Evolutionary conservation across 2,113 vertebrate species (phyloP).

Genomic region (Bufo bufo): DNA sequence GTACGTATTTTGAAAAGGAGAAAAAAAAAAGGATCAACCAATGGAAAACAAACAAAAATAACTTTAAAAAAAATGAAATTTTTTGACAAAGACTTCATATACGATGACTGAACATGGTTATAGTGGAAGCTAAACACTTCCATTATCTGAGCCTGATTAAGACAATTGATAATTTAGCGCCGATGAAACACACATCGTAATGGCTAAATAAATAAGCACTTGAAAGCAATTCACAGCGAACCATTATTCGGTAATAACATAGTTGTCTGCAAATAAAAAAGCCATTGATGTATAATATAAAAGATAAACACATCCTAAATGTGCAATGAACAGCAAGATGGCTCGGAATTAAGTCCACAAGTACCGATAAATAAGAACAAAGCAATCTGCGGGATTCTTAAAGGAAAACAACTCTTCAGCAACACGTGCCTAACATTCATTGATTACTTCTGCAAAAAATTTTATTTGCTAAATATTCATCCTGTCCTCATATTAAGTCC

Average conservation of each 20-base stretch:
- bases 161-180: constrained; percentile 22
- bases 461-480: background rate
- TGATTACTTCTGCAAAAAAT: background rate
- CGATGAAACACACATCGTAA: background rate
- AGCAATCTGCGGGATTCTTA: background rate
- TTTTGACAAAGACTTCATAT: background rate
- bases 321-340: constrained; percentile 10
- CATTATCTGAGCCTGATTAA: constrained; percentile 44
- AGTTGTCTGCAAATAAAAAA: constrained; percentile 43
- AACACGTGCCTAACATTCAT: background rate
- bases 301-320: constrained; percentile 19
- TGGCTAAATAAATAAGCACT: constrained; percentile 33
- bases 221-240: background rate
- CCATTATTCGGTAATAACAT: constrained; percentile 44
- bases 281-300: constrained; percentile 15
- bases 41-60: background rate
- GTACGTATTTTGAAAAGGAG: too few relatives aligned
- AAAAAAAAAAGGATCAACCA: background rate
- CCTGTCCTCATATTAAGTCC: too few relatives aligned
- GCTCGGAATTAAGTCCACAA: background rate
- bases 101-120: background rate
- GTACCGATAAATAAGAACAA: background rate
- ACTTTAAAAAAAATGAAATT: too few relatives aligned
- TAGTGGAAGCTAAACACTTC: background rate
- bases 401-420: background rate